Percentiles rank a stretch among this genome's conserved stretches.
phyloP scores from a whole-genome alignment of 2,888 invertebrate species.

The Tipula unca region DNA sequence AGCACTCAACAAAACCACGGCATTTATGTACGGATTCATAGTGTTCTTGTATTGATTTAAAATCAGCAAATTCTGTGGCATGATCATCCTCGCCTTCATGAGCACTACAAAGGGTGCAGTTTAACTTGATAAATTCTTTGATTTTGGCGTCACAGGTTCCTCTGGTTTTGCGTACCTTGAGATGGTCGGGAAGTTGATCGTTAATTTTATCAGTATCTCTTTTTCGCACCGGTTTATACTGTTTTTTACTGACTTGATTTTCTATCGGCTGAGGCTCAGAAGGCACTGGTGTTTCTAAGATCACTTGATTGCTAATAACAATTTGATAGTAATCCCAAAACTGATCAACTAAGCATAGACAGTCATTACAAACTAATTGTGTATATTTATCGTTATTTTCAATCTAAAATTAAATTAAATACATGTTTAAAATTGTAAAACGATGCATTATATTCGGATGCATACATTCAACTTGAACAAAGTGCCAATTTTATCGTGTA shows the following conservation, averaged over 20 bases:
- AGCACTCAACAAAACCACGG: constrained; percentile 25
- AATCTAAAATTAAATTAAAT: neutral
- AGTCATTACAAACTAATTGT: neutral
- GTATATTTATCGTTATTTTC: neutral
- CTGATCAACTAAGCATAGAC: neutral
- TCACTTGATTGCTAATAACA: neutral
- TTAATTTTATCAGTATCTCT: neutral
- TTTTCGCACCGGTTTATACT: neutral
- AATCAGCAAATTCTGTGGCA: constrained; percentile 23
- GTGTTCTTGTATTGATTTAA: constrained; percentile 26
- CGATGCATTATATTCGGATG: neutral
- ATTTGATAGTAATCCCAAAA: neutral
- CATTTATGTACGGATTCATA: constrained; percentile 23
- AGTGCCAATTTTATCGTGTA: neutral
- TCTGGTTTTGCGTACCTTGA: constrained; percentile 24
- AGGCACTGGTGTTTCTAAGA: neutral
- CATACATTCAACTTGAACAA: neutral
- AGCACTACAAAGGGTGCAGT: constrained; percentile 23
- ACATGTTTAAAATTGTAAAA: neutral
- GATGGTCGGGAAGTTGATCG: constrained; percentile 23
- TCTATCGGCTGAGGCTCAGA: neutral
- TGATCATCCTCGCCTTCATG: neutral
- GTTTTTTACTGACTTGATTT: neutral
- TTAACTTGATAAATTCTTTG: constrained; percentile 25
- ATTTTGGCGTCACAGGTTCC: constrained; percentile 25